Conservation (phyloP, 1,140 invertebrate genomes). For the Sycobia sp. region DNA sequence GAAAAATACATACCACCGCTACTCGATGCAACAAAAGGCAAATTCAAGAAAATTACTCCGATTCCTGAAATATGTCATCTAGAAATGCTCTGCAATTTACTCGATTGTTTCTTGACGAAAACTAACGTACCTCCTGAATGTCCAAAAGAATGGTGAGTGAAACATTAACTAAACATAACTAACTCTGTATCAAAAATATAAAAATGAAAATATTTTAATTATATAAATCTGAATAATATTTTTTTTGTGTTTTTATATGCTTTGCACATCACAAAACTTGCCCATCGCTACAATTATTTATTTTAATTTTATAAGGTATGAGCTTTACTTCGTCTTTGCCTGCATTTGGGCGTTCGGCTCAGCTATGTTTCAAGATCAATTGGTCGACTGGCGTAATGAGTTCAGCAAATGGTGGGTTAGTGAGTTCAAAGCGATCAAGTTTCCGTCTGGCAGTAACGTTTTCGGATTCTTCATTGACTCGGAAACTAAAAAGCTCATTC, state of each 20-base stretch:
- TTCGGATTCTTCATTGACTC: constrained; percentile 91
- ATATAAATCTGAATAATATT: too few species aligned
- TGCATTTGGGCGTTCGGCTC: constrained; percentile 95
- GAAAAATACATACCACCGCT: constrained; percentile 93
- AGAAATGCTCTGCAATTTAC: constrained; percentile 86
- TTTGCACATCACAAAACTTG: too few species aligned
- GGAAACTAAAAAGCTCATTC: constrained; percentile 82
- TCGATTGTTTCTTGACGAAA: constrained; percentile 84
- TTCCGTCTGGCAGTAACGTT: constrained; percentile 80
- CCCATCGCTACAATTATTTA: too few species aligned
- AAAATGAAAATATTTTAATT: not conserved
- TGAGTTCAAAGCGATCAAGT: constrained; percentile 90
- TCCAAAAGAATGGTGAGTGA: constrained; percentile 79
- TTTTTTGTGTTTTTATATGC: too few species aligned
- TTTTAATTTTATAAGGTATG: constrained; percentile 66
- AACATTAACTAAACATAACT: not conserved
- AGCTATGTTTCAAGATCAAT: constrained; percentile 85
- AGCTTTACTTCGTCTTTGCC: constrained; percentile 91
- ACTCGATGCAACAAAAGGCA: constrained; percentile 75
- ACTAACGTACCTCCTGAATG: constrained; percentile 82
- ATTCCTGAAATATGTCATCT: constrained; percentile 90
- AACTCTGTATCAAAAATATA: too few species aligned
- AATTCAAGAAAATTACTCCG: constrained; percentile 91
- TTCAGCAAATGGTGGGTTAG: constrained; percentile 92
- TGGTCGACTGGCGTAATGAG: constrained; percentile 87